These are phyloP conservation scores for Coregonus suidteri DNA, from an alignment of 2,797 vertebrate genomes.

Conservation along the genomic window DNA sequence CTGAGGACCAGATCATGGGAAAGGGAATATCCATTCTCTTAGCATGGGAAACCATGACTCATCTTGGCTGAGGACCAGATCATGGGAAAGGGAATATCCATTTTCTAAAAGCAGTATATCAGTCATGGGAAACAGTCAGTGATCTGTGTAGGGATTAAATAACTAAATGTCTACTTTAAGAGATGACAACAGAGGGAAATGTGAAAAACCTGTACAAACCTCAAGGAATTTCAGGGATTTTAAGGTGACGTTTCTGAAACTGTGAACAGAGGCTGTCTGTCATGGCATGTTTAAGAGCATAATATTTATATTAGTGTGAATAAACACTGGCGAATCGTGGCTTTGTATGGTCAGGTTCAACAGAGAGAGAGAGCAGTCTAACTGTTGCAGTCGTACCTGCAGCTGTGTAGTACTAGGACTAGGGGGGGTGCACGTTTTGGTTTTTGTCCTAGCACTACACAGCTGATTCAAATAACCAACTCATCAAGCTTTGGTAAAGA, in stretches of 20 bases:
- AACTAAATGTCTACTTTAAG: not conserved
- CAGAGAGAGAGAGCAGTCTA: not conserved
- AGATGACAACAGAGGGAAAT: not conserved
- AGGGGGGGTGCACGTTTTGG: no score
- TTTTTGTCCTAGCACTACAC: no score
- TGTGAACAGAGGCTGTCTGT: not conserved
- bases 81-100: no score
- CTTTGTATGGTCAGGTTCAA: constrained; percentile 63
- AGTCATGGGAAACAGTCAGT: not conserved
- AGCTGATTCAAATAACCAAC: no score
- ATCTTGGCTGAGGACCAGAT: no score
- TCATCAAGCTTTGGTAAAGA: not conserved
- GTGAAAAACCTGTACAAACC: not conserved
- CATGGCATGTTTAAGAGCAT: constrained; percentile 11
- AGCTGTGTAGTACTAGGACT: no score
- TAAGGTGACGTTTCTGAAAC: not conserved
- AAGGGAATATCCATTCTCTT: not conserved
- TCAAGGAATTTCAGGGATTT: not conserved
- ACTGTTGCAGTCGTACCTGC: constrained; percentile 10
- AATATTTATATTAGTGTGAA: constrained; percentile 55
- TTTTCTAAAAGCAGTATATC: not conserved
- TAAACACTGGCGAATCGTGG: constrained; percentile 30
- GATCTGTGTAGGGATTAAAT: not conserved
- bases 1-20: not conserved
- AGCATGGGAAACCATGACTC: no score